Evolutionary conservation across 2,888 invertebrate genomes (phyloP), one percentile per base, ranked within the genome.

Genomic region (Nomada goodeniana): DNA sequence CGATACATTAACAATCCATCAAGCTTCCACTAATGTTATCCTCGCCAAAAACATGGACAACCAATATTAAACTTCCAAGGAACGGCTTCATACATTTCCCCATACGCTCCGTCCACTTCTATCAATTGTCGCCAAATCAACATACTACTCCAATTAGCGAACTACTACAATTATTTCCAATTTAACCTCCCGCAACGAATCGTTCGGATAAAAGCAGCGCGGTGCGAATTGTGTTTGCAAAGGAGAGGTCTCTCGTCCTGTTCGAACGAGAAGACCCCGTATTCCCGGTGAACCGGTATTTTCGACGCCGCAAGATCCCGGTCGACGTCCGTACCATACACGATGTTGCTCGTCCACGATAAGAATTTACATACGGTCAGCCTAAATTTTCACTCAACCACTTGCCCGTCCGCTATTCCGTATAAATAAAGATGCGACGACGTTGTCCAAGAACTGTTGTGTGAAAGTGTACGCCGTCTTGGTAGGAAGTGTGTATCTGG

Each of bases 361-460:
- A 53, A 78, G 73, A 89, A 91, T 92, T 91, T 90, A 88, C 91
- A 91, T 90, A 90, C 87, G 80, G 82, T 84, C 89, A 92, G 91
- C 92, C 92, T 91, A 92, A 93, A 91, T 92, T 93, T 92, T 92
- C 90, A 90, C 91, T 76, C 82, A 85, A 80, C 79, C 85, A 88
- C 90, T 85, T 87, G 90, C 85, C 89, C 78, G 91, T 91, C 91
- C 91, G 90, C 89, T 92, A 91, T 91, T 91, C 88, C 88, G 90
- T 92, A 93, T 93, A 92, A 93, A 93, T 93, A 92, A 93, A 92
- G 93, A 92, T 91, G 92, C 90, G 87, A 90, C 90, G 89, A 84
- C 85, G 88, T 90, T 11, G 88, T 89, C 85, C 85, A 88, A 89
- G 90, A 47, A 47, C 13, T 83, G 89, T 88, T 93, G 91, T 92